phyloP scores from a whole-genome alignment of 2,113 vertebrate species.

The Turdus rufiventris region DNA sequence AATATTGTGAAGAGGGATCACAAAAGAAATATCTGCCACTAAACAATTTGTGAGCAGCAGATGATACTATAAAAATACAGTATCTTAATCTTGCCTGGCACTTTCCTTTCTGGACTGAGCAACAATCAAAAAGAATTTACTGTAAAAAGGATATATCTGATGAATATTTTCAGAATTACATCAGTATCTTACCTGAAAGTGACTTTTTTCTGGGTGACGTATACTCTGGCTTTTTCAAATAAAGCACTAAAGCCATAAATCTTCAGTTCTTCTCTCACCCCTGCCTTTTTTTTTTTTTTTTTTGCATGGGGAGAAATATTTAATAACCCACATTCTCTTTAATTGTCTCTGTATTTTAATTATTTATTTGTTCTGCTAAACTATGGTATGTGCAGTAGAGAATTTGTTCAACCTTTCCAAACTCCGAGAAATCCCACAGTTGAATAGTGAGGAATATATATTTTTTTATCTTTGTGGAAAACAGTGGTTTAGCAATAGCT shows the following conservation, averaged over 20 bases:
- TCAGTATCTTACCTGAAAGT: neutral
- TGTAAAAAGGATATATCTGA: neutral
- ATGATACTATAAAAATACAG: neutral
- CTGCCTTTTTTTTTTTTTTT: accelerated
- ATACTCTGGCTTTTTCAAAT: neutral
- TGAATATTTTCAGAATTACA: neutral
- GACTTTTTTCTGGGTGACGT: neutral
- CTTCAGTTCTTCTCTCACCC: neutral
- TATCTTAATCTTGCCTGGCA: neutral
- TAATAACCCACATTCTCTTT: neutral
- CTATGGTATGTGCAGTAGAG: neutral
- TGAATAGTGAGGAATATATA: neutral
- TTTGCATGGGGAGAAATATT: neutral
- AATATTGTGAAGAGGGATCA: neutral
- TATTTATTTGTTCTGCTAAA: neutral
- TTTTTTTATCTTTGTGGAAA: neutral
- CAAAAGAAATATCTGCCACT: neutral
- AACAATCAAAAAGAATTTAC: neutral
- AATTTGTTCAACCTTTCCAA: neutral
- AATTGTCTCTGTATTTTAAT: neutral
- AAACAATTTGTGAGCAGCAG: neutral
- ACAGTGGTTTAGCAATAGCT: neutral
- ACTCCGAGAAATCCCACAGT: neutral
- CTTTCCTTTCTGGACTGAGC: neutral
- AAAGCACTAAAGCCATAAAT: neutral